phyloP scores from a whole-genome alignment of 2,888 invertebrate genomes.

The Drosophila atroscutellata region DNA sequence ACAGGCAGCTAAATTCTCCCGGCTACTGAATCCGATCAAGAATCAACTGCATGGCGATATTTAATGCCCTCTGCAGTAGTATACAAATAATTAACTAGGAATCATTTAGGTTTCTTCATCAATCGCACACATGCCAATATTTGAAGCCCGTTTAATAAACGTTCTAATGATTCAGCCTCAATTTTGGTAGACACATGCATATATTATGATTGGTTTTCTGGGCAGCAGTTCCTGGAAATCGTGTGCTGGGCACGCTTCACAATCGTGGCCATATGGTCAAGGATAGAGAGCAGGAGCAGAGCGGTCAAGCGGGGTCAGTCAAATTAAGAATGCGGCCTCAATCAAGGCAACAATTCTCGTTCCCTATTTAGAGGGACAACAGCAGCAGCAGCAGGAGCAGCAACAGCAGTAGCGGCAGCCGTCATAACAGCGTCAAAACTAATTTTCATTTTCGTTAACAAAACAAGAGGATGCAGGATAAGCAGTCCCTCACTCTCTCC shows the following conservation, averaged over 20 bases:
- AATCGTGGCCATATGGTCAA: constrained; percentile 50
- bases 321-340: constrained; percentile 53
- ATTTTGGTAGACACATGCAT: constrained; percentile 12
- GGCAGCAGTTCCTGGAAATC: constrained; percentile 54
- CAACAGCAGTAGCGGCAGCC: constrained; percentile 39
- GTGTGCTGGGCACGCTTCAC: constrained; percentile 63
- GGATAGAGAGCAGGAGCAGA: constrained; percentile 27
- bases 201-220: constrained; percentile 51
- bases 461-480: constrained; percentile 35
- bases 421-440: constrained; percentile 79
- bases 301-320: constrained; percentile 40
- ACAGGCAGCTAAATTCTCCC: accelerated
- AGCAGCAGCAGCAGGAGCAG: constrained; percentile 2
- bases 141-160: constrained; percentile 6
- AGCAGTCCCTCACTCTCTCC: constrained; percentile 7
- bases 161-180: constrained; percentile 32
- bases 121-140: constrained; percentile 20
- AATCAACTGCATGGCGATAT: neutral
- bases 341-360: constrained; percentile 54
- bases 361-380: constrained; percentile 11
- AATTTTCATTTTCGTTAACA: constrained; percentile 68
- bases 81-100: neutral
- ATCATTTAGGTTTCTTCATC: neutral
- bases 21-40: neutral
- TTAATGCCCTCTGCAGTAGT: neutral